phyloP scores from a whole-genome alignment of 2,113 vertebrate genomes.

The Platichthys stellatus region DNA sequence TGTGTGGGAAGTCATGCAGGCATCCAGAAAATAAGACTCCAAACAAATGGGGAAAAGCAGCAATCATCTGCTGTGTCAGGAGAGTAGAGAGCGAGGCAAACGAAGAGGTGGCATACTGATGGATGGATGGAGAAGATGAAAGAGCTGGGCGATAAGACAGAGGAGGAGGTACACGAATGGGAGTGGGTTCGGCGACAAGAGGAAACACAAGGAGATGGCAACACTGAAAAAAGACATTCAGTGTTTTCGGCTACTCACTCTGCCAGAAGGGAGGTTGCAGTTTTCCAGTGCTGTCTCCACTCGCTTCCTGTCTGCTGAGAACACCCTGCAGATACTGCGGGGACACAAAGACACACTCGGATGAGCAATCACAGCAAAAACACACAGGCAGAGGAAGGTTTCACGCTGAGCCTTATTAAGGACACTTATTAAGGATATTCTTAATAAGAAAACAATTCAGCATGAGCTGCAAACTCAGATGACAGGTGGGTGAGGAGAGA shows the following conservation, averaged over 20 bases:
- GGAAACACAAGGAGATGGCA: conserved; percentile 13
- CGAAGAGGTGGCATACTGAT: conserved; percentile 8
- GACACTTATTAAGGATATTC: conserved; percentile 20
- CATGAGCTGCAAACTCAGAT: not conserved
- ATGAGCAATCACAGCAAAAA: conserved; percentile 37
- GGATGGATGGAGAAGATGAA: conserved; percentile 46
- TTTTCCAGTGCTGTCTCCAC: conserved; percentile 94
- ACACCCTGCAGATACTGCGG: conserved; percentile 92
- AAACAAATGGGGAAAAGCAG: conserved; percentile 45
- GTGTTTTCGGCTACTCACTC: conserved; percentile 84
- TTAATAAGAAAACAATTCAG: not conserved
- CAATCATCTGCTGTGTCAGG: conserved; percentile 47
- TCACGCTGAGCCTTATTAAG: conserved; percentile 20
- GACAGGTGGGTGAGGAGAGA: not conserved
- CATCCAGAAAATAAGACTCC: conserved; percentile 48
- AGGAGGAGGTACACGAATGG: not conserved
- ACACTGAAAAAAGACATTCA: conserved; percentile 3
- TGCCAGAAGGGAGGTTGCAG: conserved; percentile 93
- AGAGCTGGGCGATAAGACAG: conserved; percentile 6
- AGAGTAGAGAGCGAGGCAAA: conserved; percentile 21
- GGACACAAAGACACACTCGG: conserved; percentile 45
- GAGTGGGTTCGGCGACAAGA: not conserved
- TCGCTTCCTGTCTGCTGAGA: conserved; percentile 94
- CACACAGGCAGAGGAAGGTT: conserved; percentile 23
- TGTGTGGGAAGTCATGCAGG: conserved; percentile 44